Conservation (phyloP, 2,888 invertebrate species). For the Zhengitettix transpicula region DNA sequence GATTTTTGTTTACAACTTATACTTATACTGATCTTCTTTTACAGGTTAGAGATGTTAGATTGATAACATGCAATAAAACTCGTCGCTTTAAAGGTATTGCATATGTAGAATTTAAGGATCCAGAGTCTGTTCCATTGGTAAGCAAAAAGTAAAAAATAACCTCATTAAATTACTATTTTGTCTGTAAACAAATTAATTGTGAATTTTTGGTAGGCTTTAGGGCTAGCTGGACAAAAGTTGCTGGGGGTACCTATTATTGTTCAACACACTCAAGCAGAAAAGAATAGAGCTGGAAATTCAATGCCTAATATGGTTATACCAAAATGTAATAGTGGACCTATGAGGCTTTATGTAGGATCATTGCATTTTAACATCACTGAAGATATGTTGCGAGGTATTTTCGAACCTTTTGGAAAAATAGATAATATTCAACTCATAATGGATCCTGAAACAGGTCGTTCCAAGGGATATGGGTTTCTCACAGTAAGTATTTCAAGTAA, state of each 20-base stretch:
- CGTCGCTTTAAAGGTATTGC: slow-evolving; percentile 97
- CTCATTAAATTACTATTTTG: background rate
- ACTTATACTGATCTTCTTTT: slow-evolving; percentile 15
- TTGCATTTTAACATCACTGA: slow-evolving; percentile 97
- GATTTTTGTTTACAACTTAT: background rate
- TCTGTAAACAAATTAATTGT: background rate
- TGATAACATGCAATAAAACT: slow-evolving; percentile 98
- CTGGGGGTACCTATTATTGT: slow-evolving; percentile 94
- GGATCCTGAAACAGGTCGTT: slow-evolving; percentile 86
- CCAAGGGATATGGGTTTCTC: slow-evolving; percentile 94
- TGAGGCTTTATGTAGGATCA: slow-evolving; percentile 93
- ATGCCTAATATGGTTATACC: slow-evolving; percentile 64
- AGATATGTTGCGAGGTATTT: slow-evolving; percentile 95
- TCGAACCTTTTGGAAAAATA: slow-evolving; percentile 97
- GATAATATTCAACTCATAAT: slow-evolving; percentile 89
- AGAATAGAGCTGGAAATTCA: slow-evolving; percentile 79
- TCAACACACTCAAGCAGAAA: slow-evolving; percentile 88
- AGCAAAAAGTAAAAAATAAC: slow-evolving; percentile 22
- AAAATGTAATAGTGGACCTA: slow-evolving; percentile 81
- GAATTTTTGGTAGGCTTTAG: slow-evolving; percentile 56
- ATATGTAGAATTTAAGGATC: slow-evolving; percentile 98
- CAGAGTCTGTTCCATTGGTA: slow-evolving; percentile 89
- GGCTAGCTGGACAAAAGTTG: slow-evolving; percentile 86
- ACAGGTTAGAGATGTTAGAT: slow-evolving; percentile 75
- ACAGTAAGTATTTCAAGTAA: slow-evolving; percentile 53